Evolutionary conservation across 1,140 invertebrate species (phyloP).

Genomic region (Dendroctonus ponderosae): DNA sequence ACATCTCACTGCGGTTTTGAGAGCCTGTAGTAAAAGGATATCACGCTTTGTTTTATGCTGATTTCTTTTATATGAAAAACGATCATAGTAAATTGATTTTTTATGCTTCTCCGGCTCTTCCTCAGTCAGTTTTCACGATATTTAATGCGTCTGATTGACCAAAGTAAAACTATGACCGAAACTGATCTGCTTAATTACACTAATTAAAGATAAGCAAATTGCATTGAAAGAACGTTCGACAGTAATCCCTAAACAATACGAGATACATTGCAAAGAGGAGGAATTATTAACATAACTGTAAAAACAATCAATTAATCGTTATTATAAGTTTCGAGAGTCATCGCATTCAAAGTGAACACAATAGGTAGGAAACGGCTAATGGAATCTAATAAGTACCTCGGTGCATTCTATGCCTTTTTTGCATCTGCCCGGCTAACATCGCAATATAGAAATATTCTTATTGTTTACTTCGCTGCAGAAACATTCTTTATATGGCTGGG

Average conservation of each 20-base stretch:
- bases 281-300: constrained; percentile 21
- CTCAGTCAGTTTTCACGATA: too few relatives aligned
- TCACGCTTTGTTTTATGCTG: constrained; percentile 27
- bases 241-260: neutral
- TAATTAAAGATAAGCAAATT: neutral
- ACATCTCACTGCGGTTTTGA: constrained; percentile 31
- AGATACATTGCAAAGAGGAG: constrained; percentile 1
- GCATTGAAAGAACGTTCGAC: neutral
- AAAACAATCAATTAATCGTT: constrained; percentile 27
- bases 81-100: constrained; percentile 23
- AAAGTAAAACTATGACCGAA: too few relatives aligned
- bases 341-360: constrained; percentile 22
- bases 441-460: constrained; percentile 16
- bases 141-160: too few relatives aligned
- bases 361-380: constrained; percentile 31
- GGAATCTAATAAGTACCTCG: constrained; percentile 29
- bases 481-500: neutral
- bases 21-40: constrained; percentile 24
- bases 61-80: constrained; percentile 18
- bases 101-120: neutral
- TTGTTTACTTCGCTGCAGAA: constrained; percentile 1
- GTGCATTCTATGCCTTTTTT: constrained; percentile 23
- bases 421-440: neutral
- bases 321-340: constrained; percentile 20
- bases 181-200: too few relatives aligned